Percentiles rank a stretch among this genome's conserved stretches.
These are phyloP conservation scores for Xestobium rufovillosum DNA, from an alignment of 2,888 invertebrate genomes.

Conservation along the genomic window DNA sequence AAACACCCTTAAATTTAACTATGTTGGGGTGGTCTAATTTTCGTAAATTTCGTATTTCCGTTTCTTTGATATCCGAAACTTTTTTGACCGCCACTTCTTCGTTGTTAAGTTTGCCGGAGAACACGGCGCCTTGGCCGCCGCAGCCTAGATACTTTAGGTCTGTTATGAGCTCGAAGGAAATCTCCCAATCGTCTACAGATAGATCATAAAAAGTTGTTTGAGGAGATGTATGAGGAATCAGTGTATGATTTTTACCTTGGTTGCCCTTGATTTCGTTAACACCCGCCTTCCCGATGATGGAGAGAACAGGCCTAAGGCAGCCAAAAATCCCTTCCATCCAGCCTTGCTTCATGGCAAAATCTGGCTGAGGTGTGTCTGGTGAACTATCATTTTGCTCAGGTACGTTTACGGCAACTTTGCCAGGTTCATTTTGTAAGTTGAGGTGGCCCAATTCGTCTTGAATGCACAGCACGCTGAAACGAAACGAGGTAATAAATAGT, in stretches of 20 bases:
- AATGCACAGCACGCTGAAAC: constrained; percentile 55
- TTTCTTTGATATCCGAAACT: constrained; percentile 84
- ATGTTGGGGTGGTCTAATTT: constrained; percentile 95
- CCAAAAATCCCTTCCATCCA: constrained; percentile 82
- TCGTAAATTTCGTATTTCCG: constrained; percentile 83
- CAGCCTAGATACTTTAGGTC: constrained; percentile 88
- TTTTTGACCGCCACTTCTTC: constrained; percentile 95
- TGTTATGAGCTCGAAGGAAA: constrained; percentile 83
- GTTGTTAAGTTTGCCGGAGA: constrained; percentile 73
- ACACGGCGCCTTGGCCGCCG: constrained; percentile 95
- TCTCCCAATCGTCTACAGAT: constrained; percentile 82
- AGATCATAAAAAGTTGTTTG: too few relatives aligned
- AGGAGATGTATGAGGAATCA: too few relatives aligned
- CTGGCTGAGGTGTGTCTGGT: constrained; percentile 43
- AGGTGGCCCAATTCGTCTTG: constrained; percentile 56
- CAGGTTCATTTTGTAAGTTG: constrained; percentile 37
- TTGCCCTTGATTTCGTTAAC: constrained; percentile 60
- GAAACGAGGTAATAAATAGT: too few relatives aligned
- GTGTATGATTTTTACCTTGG: constrained; percentile 55
- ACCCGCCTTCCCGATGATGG: constrained; percentile 74
- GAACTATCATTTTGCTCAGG: constrained; percentile 43
- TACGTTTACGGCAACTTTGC: constrained; percentile 38
- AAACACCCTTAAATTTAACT: constrained; percentile 86
- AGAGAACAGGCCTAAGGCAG: constrained; percentile 80
- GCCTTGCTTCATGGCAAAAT: constrained; percentile 50